Evolutionary conservation across 2,888 invertebrate species (phyloP).

Genomic region (Theristus sp.): DNA sequence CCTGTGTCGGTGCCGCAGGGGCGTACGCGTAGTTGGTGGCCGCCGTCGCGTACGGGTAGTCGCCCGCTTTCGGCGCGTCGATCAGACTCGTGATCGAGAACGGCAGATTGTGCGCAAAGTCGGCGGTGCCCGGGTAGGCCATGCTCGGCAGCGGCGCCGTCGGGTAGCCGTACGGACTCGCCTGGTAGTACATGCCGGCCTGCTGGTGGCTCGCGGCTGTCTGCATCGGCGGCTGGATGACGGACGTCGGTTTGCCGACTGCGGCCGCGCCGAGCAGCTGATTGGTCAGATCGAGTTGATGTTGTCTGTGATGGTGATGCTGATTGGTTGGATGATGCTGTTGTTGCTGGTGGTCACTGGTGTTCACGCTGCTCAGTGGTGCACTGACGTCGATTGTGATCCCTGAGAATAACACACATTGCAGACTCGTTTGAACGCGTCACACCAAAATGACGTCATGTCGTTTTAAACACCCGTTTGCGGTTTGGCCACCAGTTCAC

Average conservation of each 20-base stretch:
- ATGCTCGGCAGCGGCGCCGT: neutral
- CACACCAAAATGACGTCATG: too few species aligned
- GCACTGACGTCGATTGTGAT: too few species aligned
- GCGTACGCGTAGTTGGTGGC: neutral
- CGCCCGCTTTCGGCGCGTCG: constrained; percentile 3
- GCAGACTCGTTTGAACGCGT: too few species aligned
- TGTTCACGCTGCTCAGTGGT: neutral
- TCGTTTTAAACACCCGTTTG: too few species aligned
- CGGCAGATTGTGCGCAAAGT: neutral
- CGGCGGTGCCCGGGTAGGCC: neutral
- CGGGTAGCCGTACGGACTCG: neutral
- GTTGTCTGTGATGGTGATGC: neutral
- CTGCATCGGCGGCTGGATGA: neutral
- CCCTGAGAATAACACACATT: too few species aligned
- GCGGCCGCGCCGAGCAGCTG: neutral
- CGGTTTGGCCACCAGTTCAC: too few species aligned
- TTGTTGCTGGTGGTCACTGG: too few species aligned
- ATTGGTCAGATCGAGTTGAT: too few species aligned
- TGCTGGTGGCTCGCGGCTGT: too few species aligned
- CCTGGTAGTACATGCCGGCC: neutral
- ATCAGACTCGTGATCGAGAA: constrained; percentile 10
- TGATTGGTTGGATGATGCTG: neutral
- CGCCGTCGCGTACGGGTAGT: neutral
- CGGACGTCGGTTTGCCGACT: neutral
- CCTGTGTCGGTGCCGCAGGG: neutral